phyloP scores from a whole-genome alignment of 2,888 invertebrate species.

The Andrena bicolor region DNA sequence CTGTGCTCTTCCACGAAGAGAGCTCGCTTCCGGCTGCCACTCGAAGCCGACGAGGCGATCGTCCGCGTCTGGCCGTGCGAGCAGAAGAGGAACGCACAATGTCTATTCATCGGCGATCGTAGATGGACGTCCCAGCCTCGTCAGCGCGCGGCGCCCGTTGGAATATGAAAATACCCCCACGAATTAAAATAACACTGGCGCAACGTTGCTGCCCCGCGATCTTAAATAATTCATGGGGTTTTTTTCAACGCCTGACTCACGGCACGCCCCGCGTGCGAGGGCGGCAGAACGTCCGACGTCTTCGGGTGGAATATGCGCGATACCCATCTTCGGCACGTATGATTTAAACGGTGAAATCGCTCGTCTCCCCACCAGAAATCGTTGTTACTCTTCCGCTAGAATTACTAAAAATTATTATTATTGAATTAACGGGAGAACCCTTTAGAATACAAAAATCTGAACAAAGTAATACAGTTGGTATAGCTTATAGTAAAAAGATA shows the following conservation, averaged over 20 bases:
- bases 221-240: constrained; percentile 82
- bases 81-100: constrained; percentile 52
- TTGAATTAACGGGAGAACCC: no score
- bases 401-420: no score
- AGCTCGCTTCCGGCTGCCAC: constrained; percentile 69
- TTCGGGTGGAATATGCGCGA: not conserved
- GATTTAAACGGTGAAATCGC: not conserved
- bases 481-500: no score
- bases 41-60: constrained; percentile 51
- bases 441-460: no score
- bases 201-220: constrained; percentile 58
- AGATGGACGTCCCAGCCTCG: constrained; percentile 67
- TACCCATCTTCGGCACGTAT: not conserved
- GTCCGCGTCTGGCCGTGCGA: constrained; percentile 35
- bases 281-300: constrained; percentile 19
- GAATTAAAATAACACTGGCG: constrained; percentile 82
- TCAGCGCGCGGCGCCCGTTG: constrained; percentile 67
- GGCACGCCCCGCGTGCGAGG: constrained; percentile 44
- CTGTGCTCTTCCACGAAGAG: constrained; percentile 50
- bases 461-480: no score
- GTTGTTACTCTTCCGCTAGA: no score
- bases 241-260: constrained; percentile 60
- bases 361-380: no score
- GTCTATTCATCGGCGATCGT: constrained; percentile 75
- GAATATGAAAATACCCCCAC: constrained; percentile 81